Evolutionary conservation across 2,113 vertebrate species (phyloP), one percentile per base, ranked within the genome.

Genomic region (Myocastor coypus): DNA sequence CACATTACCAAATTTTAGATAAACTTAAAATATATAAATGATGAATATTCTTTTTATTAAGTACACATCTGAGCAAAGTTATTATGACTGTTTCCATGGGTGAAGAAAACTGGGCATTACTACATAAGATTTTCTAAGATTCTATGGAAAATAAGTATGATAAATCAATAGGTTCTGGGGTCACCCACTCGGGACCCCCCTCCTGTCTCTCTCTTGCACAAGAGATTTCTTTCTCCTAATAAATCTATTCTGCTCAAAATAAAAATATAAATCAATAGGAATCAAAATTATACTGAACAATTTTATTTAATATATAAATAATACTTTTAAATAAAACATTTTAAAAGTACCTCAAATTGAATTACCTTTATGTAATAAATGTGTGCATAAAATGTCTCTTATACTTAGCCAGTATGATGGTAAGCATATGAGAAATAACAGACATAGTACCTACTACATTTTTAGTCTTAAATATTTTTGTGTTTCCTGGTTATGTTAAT

Each of bases 261-360:
- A n/a, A n/a, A n/a, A n/a, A n/a, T n/a, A 80, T 50, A 93, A 91
- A 71, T 11, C 37, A 93, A 30, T 9, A 46, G 20, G 64, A 57
- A 7, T 71, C 50, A 68, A 92, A 92, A 75, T 32, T 52, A 24
- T 24, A 34, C 5, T 81, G 11, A 75, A 26, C 2, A 30, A 34
- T 83, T 64, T 46, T 91, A 68, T 87, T 92, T 96, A 9, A 9
- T 55, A 71, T n/a, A 28, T 64, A 50, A 87, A 71, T 77, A 9
- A 22, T 12, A 28, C 63, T 80, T 87, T 9, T 26, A 84, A 83
- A 61, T 30, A 34, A 57, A 69, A 40, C 52, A 8, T 69, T 77
- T 87, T 24, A 40, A 92, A 93, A 86, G 9, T 26, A 1, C 78
- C 19, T 94, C 37, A 94, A 42, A 32, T 3, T 71, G 32, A 52